A percentile compares a stretch with the other conserved stretches of the same genome.
These are phyloP conservation scores for Carcina quercana DNA, from an alignment of 2,888 invertebrate species.

Conservation along the genomic window DNA sequence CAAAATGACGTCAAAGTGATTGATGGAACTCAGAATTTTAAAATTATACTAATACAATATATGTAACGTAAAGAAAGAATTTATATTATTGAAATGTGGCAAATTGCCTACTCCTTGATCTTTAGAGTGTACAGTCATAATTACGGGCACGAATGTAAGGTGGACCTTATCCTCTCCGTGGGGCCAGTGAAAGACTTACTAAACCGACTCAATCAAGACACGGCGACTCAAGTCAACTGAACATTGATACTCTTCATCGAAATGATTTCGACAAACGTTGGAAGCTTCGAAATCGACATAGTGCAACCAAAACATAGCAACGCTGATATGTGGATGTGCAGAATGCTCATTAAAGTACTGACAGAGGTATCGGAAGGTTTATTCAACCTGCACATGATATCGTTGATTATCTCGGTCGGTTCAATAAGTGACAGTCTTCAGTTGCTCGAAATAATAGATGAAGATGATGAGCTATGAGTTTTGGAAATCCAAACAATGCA, in stretches of 20 bases:
- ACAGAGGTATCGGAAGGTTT: conserved; percentile 44
- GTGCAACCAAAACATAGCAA: not conserved
- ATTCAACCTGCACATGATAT: conserved; percentile 49
- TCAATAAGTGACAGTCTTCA: conserved; percentile 45
- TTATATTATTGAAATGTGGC: conserved; percentile 52
- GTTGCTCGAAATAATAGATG: conserved; percentile 53
- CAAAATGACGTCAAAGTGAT: not conserved
- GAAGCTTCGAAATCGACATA: not conserved
- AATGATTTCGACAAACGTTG: not conserved
- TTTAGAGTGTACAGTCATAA: conserved; percentile 47
- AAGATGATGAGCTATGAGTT: conserved; percentile 35
- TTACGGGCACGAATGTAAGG: conserved; percentile 56
- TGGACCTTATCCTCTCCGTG: conserved; percentile 54
- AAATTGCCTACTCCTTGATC: conserved; percentile 62
- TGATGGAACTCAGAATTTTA: not conserved
- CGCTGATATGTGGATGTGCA: conserved; percentile 54
- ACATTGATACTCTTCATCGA: not conserved
- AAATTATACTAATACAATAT: too few species aligned
- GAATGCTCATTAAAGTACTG: conserved; percentile 48
- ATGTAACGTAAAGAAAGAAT: too few species aligned
- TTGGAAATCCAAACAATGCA: too few species aligned
- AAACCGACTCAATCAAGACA: conserved; percentile 30
- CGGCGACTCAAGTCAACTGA: not conserved
- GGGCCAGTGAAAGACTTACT: conserved; percentile 49
- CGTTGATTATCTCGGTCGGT: conserved; percentile 55